Evolutionary conservation across 2,113 vertebrate species (phyloP), one percentile per base, ranked within the genome.

Genomic region (Misgurnus mizolepis): DNA sequence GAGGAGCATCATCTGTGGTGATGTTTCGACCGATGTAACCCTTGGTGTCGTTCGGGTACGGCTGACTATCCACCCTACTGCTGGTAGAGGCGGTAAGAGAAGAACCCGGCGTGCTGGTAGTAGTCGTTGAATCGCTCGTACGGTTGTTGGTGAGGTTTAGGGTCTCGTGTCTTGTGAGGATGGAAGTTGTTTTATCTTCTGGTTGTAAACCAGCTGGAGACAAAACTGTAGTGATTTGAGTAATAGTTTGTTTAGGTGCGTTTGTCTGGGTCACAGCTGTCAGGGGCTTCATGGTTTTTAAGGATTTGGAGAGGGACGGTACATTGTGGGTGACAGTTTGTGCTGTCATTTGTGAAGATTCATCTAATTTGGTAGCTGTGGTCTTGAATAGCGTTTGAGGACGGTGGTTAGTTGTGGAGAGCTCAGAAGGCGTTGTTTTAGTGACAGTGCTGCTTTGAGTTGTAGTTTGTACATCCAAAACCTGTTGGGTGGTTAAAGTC

Each of bases 1-100:
- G 77, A 55, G 43, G 55, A 45, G 55, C 41, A 45, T 85, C 64
- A 68, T 80, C 92, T 0, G 82, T 84, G 0, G 92, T 95, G 15
- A 93, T 88, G 88, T 96, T 96, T 82, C 90, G 90, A 0, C 87
- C 91, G 0, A 84, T 84, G 84, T 88, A 91, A 34, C 88, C 93
- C 81, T 95, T 94, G 61, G 95, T 96, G 80, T 93, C 94, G 0
- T 96, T 96, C 18, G 87, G 70, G 34, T 91, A 78, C 0, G 93
- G 93, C 45, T 94, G 93, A 86, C 92, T 94, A 84, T 85, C 89
- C 72, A 94, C 92, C 15, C 89, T 81, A 47, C 0, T 83, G 58
- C 0, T 86, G 11, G 85, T 87, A 50, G 80, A 85, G 27, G 56
- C 2, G 12, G 80, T 74, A 10, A 84, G 69, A 66, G 85, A 41